phyloP scores from a whole-genome alignment of 2,113 vertebrate genomes.

The Hippocampus guttulatus region DNA sequence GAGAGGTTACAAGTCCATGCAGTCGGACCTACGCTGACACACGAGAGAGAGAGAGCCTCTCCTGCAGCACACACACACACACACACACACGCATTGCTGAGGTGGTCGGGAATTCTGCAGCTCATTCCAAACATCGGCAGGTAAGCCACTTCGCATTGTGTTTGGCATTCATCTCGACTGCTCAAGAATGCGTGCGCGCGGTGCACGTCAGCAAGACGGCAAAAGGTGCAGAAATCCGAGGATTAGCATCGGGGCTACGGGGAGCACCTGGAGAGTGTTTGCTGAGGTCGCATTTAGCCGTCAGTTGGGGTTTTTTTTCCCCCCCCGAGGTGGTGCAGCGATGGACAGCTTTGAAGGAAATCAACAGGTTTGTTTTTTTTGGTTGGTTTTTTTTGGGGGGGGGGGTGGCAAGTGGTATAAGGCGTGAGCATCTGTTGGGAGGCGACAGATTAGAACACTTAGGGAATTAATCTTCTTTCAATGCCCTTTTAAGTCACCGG shows the following conservation, averaged over 20 bases:
- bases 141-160: slow-evolving; percentile 42
- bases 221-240: slow-evolving; percentile 49
- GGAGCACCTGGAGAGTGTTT: slow-evolving; percentile 40
- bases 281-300: slow-evolving; percentile 19
- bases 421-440: background rate
- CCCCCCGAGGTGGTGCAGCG: slow-evolving; percentile 9
- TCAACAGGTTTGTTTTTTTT: background rate
- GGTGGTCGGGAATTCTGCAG: slow-evolving; percentile 52
- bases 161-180: background rate
- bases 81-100: background rate
- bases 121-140: slow-evolving; percentile 42
- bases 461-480: slow-evolving; percentile 34
- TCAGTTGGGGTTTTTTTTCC: slow-evolving; percentile 29
- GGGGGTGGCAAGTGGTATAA: background rate
- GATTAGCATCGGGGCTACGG: slow-evolving; percentile 56
- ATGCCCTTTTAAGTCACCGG: background rate
- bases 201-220: slow-evolving; percentile 9
- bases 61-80: slow-evolving; percentile 48
- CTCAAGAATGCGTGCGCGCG: slow-evolving; percentile 6
- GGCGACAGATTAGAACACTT: slow-evolving; percentile 24
- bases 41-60: slow-evolving; percentile 51
- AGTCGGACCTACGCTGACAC: slow-evolving; percentile 53
- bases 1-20: slow-evolving; percentile 59
- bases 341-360: background rate
- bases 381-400: background rate